Conservation (phyloP, 1,140 invertebrate genomes). For the Elysia chlorotica region DNA sequence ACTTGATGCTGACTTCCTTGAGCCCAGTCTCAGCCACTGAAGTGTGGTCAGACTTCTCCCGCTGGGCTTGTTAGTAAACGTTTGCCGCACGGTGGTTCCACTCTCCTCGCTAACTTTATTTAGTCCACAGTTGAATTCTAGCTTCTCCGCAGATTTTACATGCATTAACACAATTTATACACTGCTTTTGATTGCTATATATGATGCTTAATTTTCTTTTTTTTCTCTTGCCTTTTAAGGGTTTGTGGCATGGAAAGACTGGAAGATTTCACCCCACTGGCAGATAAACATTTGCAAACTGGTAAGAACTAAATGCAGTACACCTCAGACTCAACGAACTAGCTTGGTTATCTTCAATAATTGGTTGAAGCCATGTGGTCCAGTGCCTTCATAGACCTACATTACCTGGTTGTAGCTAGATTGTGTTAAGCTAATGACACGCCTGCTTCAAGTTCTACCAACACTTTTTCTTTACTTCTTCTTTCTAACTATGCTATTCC, state of each 20-base stretch:
- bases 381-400: neutral
- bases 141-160: no score
- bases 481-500: no score
- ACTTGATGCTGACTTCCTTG: no score
- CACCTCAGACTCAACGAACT: no score
- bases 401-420: neutral
- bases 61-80: neutral
- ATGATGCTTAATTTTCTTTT: neutral
- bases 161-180: no score
- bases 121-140: no score
- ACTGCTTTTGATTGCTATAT: neutral
- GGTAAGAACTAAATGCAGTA: constrained; percentile 2
- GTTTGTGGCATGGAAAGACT: constrained; percentile 6
- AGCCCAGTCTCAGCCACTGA: no score
- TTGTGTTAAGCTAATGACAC: neutral
- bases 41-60: neutral
- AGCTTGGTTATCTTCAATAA: neutral
- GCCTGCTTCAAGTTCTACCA: neutral
- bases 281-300: neutral
- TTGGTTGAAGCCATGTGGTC: neutral
- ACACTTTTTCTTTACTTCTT: neutral
- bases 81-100: neutral
- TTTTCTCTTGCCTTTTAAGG: neutral
- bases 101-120: neutral
- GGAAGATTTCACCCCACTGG: constrained; percentile 14